Percentiles rank a stretch among this genome's conserved stretches.
Evolutionary conservation across 2,888 invertebrate genomes (phyloP).

Genomic region (Sphinx pinastri): DNA sequence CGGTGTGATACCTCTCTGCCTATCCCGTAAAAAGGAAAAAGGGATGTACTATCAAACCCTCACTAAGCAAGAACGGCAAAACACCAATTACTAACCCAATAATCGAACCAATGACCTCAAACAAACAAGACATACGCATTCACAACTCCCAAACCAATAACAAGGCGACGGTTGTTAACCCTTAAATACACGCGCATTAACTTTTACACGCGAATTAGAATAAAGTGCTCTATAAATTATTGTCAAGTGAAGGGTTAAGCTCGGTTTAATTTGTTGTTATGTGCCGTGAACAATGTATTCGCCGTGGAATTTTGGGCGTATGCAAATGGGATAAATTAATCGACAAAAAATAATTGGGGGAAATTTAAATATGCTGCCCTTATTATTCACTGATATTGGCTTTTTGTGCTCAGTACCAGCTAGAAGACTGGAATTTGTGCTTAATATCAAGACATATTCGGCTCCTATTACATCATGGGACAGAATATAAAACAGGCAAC

Average conservation of each 20-base stretch:
- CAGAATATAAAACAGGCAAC: too few relatives aligned
- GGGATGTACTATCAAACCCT: too few relatives aligned
- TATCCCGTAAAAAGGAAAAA: too few relatives aligned
- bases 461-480: too few relatives aligned
- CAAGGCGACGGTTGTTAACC: constrained; percentile 37
- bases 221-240: constrained; percentile 41
- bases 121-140: constrained; percentile 7
- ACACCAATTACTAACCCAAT: too few relatives aligned
- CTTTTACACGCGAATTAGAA: constrained; percentile 43
- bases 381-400: background rate
- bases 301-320: constrained; percentile 5
- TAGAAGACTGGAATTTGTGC: too few relatives aligned
- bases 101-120: constrained; percentile 2
- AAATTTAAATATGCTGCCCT: background rate
- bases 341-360: background rate
- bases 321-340: constrained; percentile 7
- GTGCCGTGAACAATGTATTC: constrained; percentile 20
- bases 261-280: constrained; percentile 26
- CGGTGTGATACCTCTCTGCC: too few relatives aligned
- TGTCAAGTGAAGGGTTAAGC: constrained; percentile 34
- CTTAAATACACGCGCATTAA: constrained; percentile 34
- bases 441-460: too few relatives aligned
- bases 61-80: too few relatives aligned
- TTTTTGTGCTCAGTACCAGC: too few relatives aligned
- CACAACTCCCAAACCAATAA: constrained; percentile 33